Conservation (phyloP, 1,140 invertebrate species). For the Lamellibrachia luymesi region DNA sequence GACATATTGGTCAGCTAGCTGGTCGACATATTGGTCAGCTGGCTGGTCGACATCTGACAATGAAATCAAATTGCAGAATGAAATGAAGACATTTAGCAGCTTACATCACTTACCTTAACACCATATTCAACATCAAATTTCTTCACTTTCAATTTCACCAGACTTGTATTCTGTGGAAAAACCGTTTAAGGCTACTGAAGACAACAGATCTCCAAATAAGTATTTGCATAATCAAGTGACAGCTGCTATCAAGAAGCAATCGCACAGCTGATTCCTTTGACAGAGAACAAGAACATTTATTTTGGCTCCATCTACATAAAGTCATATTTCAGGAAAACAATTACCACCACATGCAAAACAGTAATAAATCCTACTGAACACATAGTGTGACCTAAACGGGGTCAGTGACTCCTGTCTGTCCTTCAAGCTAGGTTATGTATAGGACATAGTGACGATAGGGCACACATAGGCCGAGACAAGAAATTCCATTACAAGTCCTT, state of each 20-base stretch:
- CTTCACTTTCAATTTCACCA: background rate
- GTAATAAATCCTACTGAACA: too few relatives aligned
- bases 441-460: too few relatives aligned
- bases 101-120: background rate
- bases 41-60: background rate
- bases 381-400: too few relatives aligned
- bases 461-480: too few relatives aligned
- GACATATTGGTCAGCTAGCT: background rate
- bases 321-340: too few relatives aligned
- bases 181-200: background rate
- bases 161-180: background rate
- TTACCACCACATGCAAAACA: too few relatives aligned
- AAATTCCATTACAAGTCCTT: background rate
- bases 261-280: background rate
- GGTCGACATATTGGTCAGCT: too few relatives aligned
- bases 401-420: too few relatives aligned
- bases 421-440: too few relatives aligned
- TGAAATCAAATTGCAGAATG: background rate
- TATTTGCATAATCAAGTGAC: background rate
- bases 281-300: background rate
- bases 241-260: background rate
- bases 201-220: background rate
- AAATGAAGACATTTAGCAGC: background rate
- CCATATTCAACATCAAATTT: background rate
- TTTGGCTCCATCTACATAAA: background rate